Conservation (phyloP, 1,140 invertebrate genomes). For the Palaemon carinicauda region DNA sequence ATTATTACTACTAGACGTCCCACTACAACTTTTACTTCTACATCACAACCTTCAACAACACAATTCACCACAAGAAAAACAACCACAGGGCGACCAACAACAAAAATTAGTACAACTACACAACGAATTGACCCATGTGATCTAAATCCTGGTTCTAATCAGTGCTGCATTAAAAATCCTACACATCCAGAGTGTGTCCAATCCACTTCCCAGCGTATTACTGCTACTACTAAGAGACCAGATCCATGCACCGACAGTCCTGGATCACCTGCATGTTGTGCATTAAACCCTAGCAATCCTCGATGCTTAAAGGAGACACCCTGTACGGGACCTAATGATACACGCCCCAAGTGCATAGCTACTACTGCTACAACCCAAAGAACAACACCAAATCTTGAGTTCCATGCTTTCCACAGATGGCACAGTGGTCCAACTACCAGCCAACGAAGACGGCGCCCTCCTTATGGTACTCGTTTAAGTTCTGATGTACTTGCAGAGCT, state of each 20-base stretch:
- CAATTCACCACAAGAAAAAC: conserved; percentile 21
- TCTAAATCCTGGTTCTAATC: conserved; percentile 21
- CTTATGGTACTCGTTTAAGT: conserved; percentile 50
- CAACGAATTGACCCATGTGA: conserved; percentile 27
- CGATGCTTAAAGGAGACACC: conserved; percentile 18
- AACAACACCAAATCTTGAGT: conserved; percentile 45
- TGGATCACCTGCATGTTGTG: conserved; percentile 21
- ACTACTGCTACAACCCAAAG: not conserved
- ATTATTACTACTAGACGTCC: conserved; percentile 22
- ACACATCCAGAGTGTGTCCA: conserved; percentile 15
- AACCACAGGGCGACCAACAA: conserved; percentile 35
- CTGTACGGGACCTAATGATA: conserved; percentile 27
- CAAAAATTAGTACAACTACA: conserved; percentile 30
- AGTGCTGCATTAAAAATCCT: conserved; percentile 37
- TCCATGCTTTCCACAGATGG: conserved; percentile 57
- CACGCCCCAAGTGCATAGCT: conserved; percentile 27
- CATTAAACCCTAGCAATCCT: conserved; percentile 18
- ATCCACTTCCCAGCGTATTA: conserved; percentile 15
- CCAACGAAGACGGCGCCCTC: conserved; percentile 37
- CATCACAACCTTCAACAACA: conserved; percentile 19
- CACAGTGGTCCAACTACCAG: not conserved
- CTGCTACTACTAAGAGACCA: conserved; percentile 13
- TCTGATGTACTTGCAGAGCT: conserved; percentile 36
- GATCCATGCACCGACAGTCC: conserved; percentile 30
- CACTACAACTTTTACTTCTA: conserved; percentile 8